These are phyloP conservation scores for Campaea margaritaria DNA, from an alignment of 2,888 invertebrate species.

Conservation along the genomic window DNA sequence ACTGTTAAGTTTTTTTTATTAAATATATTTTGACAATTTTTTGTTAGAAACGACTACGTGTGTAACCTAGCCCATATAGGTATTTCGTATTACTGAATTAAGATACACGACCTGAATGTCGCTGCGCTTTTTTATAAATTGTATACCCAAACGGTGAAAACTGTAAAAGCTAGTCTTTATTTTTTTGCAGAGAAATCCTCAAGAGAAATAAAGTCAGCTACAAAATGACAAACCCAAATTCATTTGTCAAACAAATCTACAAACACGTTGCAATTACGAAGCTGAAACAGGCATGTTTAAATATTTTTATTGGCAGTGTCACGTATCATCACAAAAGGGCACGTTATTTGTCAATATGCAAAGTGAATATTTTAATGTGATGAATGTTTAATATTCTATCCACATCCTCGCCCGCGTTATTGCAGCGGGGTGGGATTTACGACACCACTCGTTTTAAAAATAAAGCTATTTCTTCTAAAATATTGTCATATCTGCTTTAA, in stretches of 20 bases:
- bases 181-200: too few relatives aligned
- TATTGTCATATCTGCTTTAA: slow-evolving; percentile 82
- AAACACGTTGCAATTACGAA: not conserved
- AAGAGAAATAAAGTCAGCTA: too few relatives aligned
- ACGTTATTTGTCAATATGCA: slow-evolving; percentile 58
- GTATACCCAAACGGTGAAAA: too few relatives aligned
- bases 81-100: too few relatives aligned
- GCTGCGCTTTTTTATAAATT: too few relatives aligned
- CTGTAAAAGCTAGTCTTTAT: too few relatives aligned
- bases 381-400: slow-evolving; percentile 73
- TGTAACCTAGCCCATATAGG: too few relatives aligned
- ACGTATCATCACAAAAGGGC: slow-evolving; percentile 46
- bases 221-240: too few relatives aligned
- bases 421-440: slow-evolving; percentile 77
- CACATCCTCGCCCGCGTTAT: slow-evolving; percentile 75
- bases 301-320: slow-evolving; percentile 31
- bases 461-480: slow-evolving; percentile 83
- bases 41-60: too few relatives aligned
- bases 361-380: slow-evolving; percentile 65
- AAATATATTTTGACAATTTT: too few relatives aligned
- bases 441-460: slow-evolving; percentile 78
- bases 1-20: too few relatives aligned
- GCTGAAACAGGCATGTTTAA: not conserved
- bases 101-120: too few relatives aligned
- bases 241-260: not conserved